Percentiles rank a stretch among this genome's conserved stretches.
These are phyloP conservation scores for Lophotriccus pileatus DNA, from an alignment of 2,797 vertebrate genomes.

Conservation along the genomic window DNA sequence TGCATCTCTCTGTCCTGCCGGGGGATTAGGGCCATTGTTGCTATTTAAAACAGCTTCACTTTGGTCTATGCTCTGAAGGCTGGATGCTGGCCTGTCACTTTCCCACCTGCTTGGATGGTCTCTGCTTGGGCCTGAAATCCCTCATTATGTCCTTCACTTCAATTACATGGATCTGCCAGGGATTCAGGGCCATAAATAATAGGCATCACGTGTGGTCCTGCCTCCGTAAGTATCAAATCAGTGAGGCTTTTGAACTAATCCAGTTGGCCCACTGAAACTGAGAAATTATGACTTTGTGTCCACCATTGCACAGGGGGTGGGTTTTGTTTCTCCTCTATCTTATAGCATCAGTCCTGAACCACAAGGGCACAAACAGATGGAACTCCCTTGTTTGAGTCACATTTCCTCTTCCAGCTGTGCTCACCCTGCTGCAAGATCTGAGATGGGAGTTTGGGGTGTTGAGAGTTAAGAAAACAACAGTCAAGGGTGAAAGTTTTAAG, in stretches of 20 bases:
- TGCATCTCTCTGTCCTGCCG: constrained; percentile 19
- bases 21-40: constrained; percentile 47
- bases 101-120: constrained; percentile 50
- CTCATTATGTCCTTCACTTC: constrained; percentile 58
- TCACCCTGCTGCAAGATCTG: not conserved
- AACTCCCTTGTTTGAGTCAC: not conserved
- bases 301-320: not conserved
- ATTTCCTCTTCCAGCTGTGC: not conserved
- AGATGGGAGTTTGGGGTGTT: not conserved
- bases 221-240: constrained; percentile 6
- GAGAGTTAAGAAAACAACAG: not conserved
- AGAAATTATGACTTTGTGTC: not conserved
- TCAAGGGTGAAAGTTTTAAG: not conserved
- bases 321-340: not conserved
- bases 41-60: constrained; percentile 39
- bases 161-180: not conserved
- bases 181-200: constrained; percentile 25
- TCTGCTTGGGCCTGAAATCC: constrained; percentile 56
- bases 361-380: not conserved
- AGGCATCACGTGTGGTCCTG: not conserved
- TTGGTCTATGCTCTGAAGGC: constrained; percentile 47
- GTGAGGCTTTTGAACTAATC: not conserved
- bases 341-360: not conserved
- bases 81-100: constrained; percentile 20
- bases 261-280: not conserved